phyloP scores from a whole-genome alignment of 1,140 invertebrate species.

The Eulimnadia texana region DNA sequence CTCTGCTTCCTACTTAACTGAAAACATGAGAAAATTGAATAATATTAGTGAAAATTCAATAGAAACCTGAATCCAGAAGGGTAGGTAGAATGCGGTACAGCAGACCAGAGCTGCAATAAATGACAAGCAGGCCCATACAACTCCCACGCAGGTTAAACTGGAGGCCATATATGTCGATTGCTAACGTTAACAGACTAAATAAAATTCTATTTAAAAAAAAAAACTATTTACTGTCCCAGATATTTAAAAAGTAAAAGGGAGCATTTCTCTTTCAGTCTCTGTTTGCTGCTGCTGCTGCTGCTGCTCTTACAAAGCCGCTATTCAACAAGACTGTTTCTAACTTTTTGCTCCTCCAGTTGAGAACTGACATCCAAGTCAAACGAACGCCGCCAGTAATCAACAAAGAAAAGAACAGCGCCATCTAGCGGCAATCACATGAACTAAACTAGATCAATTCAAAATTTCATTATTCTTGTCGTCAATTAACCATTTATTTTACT shows the following conservation, averaged over 20 bases:
- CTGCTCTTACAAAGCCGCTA: neutral
- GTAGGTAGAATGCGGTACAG: conserved; percentile 50
- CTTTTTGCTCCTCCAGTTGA: neutral
- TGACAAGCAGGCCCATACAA: conserved; percentile 47
- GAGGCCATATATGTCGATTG: conserved; percentile 28
- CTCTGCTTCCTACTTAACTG: neutral
- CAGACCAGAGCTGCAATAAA: conserved; percentile 42
- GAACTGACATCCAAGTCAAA: neutral
- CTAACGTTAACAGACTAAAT: neutral
- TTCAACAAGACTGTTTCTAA: neutral
- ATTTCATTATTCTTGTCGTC: too few species aligned
- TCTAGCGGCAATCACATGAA: neutral
- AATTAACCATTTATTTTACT: too few species aligned
- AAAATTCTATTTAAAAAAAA: too few species aligned
- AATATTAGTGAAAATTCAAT: too few species aligned
- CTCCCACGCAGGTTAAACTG: conserved; percentile 41
- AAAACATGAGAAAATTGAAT: neutral
- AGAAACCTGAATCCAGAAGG: conserved; percentile 50
- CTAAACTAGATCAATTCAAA: too few species aligned
- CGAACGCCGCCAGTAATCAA: neutral
- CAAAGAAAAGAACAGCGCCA: neutral
- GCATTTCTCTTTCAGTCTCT: too few species aligned
- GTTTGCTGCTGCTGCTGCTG: too few species aligned
- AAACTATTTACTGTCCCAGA: neutral
- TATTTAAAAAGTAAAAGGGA: neutral